phyloP scores from a whole-genome alignment of 2,113 vertebrate genomes.

The Panthera tigris region DNA sequence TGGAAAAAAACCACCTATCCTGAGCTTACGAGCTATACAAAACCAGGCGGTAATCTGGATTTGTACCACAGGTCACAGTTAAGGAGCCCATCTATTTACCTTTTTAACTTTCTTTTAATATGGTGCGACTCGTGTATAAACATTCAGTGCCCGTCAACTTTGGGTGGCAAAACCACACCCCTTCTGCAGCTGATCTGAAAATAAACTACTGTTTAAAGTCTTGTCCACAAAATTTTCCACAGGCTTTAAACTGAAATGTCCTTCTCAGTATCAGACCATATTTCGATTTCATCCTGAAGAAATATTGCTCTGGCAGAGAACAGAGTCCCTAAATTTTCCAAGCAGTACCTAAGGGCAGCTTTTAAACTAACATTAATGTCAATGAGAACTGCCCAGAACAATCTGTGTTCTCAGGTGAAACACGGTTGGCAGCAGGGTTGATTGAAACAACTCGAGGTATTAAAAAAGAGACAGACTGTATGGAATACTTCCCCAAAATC shows the following conservation, averaged over 20 bases:
- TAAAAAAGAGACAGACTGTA: background rate
- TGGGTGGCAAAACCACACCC: accelerated
- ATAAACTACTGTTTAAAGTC: background rate
- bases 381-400: background rate
- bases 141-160: background rate
- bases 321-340: background rate
- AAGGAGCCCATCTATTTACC: background rate
- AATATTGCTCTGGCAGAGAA: background rate
- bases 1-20: no score
- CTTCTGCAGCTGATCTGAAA: background rate
- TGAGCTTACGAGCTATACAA: background rate
- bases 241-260: background rate
- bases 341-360: background rate
- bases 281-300: conserved; percentile 54
- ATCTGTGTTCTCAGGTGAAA: background rate
- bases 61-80: background rate
- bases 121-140: accelerated
- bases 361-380: background rate
- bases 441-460: background rate
- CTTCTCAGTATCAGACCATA: conserved; percentile 31
- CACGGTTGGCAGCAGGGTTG: background rate
- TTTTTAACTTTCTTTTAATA: background rate
- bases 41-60: background rate
- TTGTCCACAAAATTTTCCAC: background rate
- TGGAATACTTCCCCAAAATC: background rate